Conservation (phyloP, 2,888 invertebrate species). For the Alcis repandata region DNA sequence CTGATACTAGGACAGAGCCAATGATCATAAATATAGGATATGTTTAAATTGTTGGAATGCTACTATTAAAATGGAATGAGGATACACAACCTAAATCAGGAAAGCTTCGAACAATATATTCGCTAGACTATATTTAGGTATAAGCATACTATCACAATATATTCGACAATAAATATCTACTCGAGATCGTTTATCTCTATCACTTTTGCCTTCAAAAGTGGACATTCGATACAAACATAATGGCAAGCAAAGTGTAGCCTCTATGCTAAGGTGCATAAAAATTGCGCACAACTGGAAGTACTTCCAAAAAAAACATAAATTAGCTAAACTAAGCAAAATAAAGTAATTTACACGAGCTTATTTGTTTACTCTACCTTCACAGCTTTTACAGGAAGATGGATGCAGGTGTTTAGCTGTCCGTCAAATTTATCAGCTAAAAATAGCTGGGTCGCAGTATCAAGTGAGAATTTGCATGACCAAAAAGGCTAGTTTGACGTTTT, state of each 20-base stretch:
- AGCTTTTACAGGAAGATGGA: neutral
- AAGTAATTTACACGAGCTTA: conserved; percentile 1
- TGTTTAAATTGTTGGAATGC: conserved; percentile 26
- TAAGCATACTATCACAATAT: conserved; percentile 1
- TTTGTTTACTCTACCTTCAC: neutral
- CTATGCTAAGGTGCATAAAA: conserved; percentile 4
- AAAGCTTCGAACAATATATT: conserved; percentile 1
- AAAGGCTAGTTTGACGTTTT: neutral
- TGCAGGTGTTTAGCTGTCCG: conserved; percentile 11
- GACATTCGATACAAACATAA: conserved; percentile 21
- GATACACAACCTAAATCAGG: conserved; percentile 10
- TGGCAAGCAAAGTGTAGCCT: conserved; percentile 26
- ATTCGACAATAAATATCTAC: conserved; percentile 8
- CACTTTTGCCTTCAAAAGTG: conserved; percentile 5
- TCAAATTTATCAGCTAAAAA: conserved; percentile 16
- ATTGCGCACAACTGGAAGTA: neutral
- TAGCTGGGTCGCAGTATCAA: neutral
- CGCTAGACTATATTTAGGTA: neutral
- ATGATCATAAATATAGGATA: conserved; percentile 8
- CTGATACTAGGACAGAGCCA: conserved; percentile 16
- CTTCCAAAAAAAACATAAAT: conserved; percentile 10
- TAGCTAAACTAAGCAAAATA: neutral
- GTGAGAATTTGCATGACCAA: neutral
- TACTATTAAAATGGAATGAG: conserved; percentile 29
- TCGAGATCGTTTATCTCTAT: conserved; percentile 16